Percentiles rank a stretch among this genome's conserved stretches.
Conservation (phyloP, 2,113 vertebrate genomes). For the Edolisoma coerulescens region DNA sequence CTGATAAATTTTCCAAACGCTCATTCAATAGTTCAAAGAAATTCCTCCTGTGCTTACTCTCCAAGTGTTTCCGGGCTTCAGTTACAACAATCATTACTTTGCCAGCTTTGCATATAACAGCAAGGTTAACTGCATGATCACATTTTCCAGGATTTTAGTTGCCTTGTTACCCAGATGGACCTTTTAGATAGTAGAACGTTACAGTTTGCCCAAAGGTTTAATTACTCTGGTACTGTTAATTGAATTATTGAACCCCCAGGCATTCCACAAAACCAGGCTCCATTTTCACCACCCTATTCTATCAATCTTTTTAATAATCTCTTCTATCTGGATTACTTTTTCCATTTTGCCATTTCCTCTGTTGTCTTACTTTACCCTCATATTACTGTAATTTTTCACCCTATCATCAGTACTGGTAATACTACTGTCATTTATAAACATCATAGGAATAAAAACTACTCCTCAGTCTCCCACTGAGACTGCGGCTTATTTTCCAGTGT, state of each 20-base stretch:
- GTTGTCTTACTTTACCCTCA: neutral
- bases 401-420: neutral
- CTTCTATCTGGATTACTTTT: neutral
- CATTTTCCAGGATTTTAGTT: neutral
- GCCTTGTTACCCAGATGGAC: neutral
- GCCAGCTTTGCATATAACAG: neutral
- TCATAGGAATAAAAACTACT: neutral
- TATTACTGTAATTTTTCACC: neutral
- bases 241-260: neutral
- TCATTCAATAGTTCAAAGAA: neutral
- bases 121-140: neutral
- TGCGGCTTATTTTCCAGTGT: neutral
- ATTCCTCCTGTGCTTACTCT: neutral
- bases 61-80: neutral
- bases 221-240: neutral
- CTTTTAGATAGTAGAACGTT: neutral
- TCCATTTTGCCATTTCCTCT: neutral
- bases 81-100: neutral
- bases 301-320: neutral
- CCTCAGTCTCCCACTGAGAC: neutral
- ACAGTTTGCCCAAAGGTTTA: neutral
- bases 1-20: neutral
- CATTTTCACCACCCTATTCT: neutral
- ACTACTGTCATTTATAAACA: neutral
- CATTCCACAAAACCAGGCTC: neutral